Conservation (phyloP, 2,797 vertebrate species). For the Argyrosomus regius region DNA sequence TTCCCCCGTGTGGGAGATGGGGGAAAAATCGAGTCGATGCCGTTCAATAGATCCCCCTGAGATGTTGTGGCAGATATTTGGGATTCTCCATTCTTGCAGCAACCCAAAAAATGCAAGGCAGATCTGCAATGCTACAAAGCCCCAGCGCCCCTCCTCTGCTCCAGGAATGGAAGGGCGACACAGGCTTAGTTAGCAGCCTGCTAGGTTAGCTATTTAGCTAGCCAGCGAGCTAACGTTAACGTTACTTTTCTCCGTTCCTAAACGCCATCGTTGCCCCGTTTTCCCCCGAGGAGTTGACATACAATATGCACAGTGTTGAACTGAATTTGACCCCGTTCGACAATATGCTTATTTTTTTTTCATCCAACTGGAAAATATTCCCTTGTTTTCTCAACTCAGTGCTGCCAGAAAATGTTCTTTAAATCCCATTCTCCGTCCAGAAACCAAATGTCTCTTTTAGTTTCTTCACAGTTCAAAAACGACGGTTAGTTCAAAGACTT, state of each 20-base stretch:
- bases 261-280: constrained; percentile 60
- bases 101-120: constrained; percentile 69
- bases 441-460: constrained; percentile 58
- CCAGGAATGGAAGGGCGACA: constrained; percentile 82
- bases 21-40: constrained; percentile 18
- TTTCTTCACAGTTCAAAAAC: constrained; percentile 64
- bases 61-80: constrained; percentile 65
- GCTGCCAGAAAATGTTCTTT: constrained; percentile 70
- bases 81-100: constrained; percentile 81
- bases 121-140: constrained; percentile 89
- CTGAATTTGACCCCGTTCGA: background rate
- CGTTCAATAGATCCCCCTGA: constrained; percentile 62
- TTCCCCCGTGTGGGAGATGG: constrained; percentile 15
- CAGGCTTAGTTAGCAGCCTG: constrained; percentile 81
- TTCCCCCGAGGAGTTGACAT: constrained; percentile 19
- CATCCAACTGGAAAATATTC: constrained; percentile 53
- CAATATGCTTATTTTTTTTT: background rate
- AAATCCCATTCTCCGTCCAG: constrained; percentile 79
- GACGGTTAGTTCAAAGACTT: constrained; percentile 40
- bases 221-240: constrained; percentile 68
- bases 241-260: constrained; percentile 67
- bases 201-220: constrained; percentile 76
- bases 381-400: constrained; percentile 67
- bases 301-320: constrained; percentile 14
- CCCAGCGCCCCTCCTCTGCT: constrained; percentile 86